These are phyloP conservation scores for Chrysina gloriosa DNA, from an alignment of 2,888 invertebrate genomes.

Conservation along the genomic window DNA sequence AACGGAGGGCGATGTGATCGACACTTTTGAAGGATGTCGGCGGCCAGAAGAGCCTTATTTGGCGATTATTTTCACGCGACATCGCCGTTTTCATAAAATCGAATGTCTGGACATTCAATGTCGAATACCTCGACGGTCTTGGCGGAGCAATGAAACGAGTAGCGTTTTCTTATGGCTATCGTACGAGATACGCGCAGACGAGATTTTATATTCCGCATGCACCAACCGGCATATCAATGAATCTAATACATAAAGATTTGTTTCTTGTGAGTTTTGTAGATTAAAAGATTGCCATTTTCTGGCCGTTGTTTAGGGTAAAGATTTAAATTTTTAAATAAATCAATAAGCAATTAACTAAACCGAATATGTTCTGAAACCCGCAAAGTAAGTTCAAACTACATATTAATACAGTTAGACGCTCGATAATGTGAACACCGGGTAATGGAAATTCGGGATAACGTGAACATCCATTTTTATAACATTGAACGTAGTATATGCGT, in stretches of 20 bases:
- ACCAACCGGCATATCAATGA: constrained; percentile 10
- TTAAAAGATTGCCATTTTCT: constrained; percentile 17
- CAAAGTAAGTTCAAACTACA: too few species aligned
- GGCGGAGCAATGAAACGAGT: not conserved
- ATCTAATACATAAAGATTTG: constrained; percentile 9
- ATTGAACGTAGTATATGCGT: too few species aligned
- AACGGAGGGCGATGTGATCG: not conserved
- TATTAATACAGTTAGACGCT: too few species aligned
- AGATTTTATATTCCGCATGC: not conserved
- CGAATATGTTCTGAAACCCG: too few species aligned
- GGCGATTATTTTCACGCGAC: constrained; percentile 20
- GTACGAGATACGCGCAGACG: not conserved
- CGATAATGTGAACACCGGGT: too few species aligned
- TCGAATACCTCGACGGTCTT: constrained; percentile 1
- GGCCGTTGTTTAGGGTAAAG: not conserved
- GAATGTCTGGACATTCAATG: constrained; percentile 19
- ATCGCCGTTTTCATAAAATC: constrained; percentile 10
- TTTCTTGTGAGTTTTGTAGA: constrained; percentile 17
- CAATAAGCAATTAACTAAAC: too few species aligned
- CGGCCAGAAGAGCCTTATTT: constrained; percentile 14
- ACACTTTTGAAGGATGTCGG: constrained; percentile 17
- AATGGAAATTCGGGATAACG: too few species aligned
- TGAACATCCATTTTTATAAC: too few species aligned
- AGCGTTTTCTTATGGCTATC: not conserved
- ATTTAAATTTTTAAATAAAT: too few species aligned